These are phyloP conservation scores for Champsocephalus gunnari DNA, from an alignment of 2,797 vertebrate species.

Conservation along the genomic window DNA sequence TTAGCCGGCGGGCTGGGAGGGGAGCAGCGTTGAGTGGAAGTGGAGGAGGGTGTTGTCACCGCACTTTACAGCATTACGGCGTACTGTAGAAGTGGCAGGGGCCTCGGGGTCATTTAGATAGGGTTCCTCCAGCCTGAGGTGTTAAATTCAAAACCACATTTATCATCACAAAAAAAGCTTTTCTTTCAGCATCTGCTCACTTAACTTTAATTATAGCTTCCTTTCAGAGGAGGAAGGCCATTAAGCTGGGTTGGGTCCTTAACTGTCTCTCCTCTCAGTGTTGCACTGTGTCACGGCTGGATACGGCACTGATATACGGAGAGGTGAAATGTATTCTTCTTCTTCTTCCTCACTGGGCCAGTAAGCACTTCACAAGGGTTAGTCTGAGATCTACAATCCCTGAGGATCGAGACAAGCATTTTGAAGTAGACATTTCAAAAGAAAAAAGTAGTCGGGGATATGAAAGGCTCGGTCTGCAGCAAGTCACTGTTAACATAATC, in stretches of 20 bases:
- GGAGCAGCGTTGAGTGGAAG: conserved; percentile 61
- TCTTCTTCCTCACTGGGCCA: conserved; percentile 30
- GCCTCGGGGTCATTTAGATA: conserved; percentile 82
- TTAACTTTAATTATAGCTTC: conserved; percentile 86
- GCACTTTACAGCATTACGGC: conserved; percentile 74
- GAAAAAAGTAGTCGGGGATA: conserved; percentile 20
- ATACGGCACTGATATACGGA: conserved; percentile 57
- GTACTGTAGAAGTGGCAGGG: conserved; percentile 73
- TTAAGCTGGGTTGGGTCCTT: conserved; percentile 73
- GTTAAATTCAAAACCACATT: conserved; percentile 87
- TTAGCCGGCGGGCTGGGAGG: conserved; percentile 77
- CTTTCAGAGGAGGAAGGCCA: conserved; percentile 73
- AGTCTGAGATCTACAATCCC: conserved; percentile 47
- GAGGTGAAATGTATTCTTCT: conserved; percentile 50
- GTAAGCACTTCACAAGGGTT: conserved; percentile 57
- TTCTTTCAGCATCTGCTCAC: conserved; percentile 86
- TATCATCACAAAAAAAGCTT: conserved; percentile 82
- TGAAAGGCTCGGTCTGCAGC: conserved; percentile 28
- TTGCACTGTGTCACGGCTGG: conserved; percentile 53
- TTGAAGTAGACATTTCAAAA: conserved; percentile 45
- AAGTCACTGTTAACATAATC: conserved; percentile 26
- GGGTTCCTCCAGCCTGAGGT: conserved; percentile 81
- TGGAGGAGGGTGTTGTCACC: conserved; percentile 72
- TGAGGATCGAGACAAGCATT: conserved; percentile 39
- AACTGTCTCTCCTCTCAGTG: conserved; percentile 52